Conservation (phyloP, 1,140 invertebrate species). For the Sitobion miscanthi region DNA sequence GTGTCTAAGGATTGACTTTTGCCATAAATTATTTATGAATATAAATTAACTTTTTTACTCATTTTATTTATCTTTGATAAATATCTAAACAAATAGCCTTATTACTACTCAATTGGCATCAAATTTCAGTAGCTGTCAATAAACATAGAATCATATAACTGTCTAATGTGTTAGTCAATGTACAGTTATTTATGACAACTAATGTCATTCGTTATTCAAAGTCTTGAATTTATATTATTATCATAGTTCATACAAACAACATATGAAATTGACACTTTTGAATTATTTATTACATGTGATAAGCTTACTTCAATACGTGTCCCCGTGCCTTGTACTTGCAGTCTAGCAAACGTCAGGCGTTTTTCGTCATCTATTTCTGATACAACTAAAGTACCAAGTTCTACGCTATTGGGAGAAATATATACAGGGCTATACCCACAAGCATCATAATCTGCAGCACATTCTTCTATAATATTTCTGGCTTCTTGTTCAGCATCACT, state of each 20-base stretch:
- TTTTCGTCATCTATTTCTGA: constrained; percentile 81
- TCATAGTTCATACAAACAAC: constrained; percentile 15
- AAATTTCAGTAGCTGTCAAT: constrained; percentile 21
- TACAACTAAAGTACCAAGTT: constrained; percentile 82
- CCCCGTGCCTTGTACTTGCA: constrained; percentile 68
- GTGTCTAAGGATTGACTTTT: not conserved
- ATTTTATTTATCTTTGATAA: not conserved
- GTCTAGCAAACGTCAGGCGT: constrained; percentile 76
- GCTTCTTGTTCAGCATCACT: constrained; percentile 64
- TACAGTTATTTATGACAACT: constrained; percentile 40
- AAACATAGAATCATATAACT: constrained; percentile 38
- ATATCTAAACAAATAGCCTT: constrained; percentile 34
- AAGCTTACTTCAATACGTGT: constrained; percentile 64
- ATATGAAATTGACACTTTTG: constrained; percentile 22
- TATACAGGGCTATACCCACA: constrained; percentile 87
- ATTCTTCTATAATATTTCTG: constrained; percentile 68
- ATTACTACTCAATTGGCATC: constrained; percentile 30
- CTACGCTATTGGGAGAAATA: constrained; percentile 72
- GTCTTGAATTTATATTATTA: constrained; percentile 24
- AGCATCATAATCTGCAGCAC: constrained; percentile 75
- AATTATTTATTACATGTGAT: constrained; percentile 34
- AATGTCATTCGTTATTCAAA: not conserved
- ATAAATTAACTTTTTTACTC: not conserved
- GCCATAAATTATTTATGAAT: constrained; percentile 33
- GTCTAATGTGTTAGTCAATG: constrained; percentile 15